Conservation (phyloP, 1,140 invertebrate genomes). For the Parapsyche elsis region DNA sequence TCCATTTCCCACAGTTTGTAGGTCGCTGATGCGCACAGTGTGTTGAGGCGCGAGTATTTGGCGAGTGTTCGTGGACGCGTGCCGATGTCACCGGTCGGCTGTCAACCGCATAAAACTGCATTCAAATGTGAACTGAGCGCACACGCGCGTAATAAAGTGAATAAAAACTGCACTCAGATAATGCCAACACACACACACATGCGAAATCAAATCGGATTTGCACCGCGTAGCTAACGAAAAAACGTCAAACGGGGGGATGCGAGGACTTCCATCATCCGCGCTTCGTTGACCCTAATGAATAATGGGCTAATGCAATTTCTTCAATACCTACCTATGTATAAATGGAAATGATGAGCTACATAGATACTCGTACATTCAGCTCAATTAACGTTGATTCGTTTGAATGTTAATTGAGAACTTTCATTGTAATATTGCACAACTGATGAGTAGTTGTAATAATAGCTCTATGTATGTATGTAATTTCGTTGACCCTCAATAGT, state of each 20-base stretch:
- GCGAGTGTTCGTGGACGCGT: conserved; percentile 37
- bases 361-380: too few species aligned
- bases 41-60: neutral
- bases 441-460: too few species aligned
- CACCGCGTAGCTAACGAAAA: conserved; percentile 14
- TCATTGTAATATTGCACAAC: too few species aligned
- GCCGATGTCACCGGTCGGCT: conserved; percentile 45
- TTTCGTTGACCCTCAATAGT: neutral
- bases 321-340: neutral
- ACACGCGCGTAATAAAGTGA: conserved; percentile 50
- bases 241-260: conserved; percentile 4
- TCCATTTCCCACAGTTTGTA: too few species aligned
- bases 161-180: conserved; percentile 37
- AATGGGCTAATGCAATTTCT: conserved; percentile 13
- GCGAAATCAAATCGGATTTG: conserved; percentile 52
- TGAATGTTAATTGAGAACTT: too few species aligned
- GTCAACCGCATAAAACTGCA: conserved; percentile 46
- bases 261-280: conserved; percentile 26
- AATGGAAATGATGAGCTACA: too few species aligned
- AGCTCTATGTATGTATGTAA: too few species aligned
- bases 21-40: too few species aligned
- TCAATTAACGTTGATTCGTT: too few species aligned
- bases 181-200: conserved; percentile 25
- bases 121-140: conserved; percentile 39
- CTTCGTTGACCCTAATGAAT: conserved; percentile 20